Conservation (phyloP, 2,797 vertebrate genomes). For the Fundulus diaphanus region DNA sequence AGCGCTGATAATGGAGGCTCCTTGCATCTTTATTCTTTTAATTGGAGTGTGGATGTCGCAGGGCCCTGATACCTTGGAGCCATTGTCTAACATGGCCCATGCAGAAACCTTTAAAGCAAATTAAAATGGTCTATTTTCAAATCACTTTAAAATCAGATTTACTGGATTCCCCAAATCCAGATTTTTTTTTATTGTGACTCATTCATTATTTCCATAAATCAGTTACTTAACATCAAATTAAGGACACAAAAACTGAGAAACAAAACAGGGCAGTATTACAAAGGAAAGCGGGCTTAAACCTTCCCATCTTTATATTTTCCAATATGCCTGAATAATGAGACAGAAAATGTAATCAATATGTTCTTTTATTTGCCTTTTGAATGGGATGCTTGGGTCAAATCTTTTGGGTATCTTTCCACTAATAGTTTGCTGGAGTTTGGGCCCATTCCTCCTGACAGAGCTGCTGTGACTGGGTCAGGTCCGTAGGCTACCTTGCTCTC, state of each 20-base stretch:
- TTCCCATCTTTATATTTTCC: not conserved
- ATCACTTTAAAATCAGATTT: not conserved
- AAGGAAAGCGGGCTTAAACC: not conserved
- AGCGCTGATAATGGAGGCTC: slow-evolving; percentile 77
- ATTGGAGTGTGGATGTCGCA: slow-evolving; percentile 70
- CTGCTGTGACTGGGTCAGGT: not conserved
- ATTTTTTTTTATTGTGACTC: not conserved
- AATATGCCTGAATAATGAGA: not conserved
- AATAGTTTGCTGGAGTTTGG: not conserved
- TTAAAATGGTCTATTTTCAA: slow-evolving; percentile 13
- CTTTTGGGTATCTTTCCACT: not conserved
- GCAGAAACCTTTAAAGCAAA: slow-evolving; percentile 9
- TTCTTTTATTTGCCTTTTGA: not conserved
- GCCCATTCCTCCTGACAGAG: not conserved
- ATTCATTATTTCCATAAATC: not conserved
- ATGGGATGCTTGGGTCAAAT: not conserved
- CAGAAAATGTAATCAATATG: not conserved
- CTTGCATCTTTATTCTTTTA: slow-evolving; percentile 80
- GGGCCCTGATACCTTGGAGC: slow-evolving; percentile 51
- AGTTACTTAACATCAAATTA: not conserved
- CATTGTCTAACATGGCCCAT: slow-evolving; percentile 34
- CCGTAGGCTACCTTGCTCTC: not conserved
- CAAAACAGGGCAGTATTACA: not conserved
- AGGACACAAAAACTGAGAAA: not conserved
- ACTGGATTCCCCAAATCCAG: not conserved